These are phyloP conservation scores for Arctocebus calabarensis DNA, from an alignment of 2,797 vertebrate genomes.

Conservation along the genomic window DNA sequence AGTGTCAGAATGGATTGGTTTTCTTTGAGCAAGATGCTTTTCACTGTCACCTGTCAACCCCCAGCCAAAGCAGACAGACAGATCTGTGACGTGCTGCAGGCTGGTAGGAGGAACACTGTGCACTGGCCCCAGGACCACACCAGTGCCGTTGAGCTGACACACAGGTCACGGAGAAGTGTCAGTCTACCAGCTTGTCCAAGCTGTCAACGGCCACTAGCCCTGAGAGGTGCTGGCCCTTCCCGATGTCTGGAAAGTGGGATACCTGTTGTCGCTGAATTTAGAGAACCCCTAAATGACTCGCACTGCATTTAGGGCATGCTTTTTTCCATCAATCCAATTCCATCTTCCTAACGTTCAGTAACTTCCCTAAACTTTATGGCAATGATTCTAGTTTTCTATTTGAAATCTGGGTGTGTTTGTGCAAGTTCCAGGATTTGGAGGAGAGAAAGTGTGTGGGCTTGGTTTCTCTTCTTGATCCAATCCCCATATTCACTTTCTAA, in stretches of 20 bases:
- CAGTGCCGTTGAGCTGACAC: background rate
- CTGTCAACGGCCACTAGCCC: background rate
- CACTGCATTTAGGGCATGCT: background rate
- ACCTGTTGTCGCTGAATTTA: background rate
- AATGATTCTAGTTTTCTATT: background rate
- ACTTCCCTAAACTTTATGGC: background rate
- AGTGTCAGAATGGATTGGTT: background rate
- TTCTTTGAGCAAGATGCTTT: background rate
- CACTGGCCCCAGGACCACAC: background rate
- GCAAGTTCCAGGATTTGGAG: background rate
- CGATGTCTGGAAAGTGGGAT: background rate
- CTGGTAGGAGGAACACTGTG: too few species aligned
- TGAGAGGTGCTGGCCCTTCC: too few species aligned
- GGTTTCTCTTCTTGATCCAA: background rate
- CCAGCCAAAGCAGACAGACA: background rate
- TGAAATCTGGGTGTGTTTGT: background rate
- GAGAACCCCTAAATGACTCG: background rate
- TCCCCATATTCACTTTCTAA: background rate
- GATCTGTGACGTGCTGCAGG: background rate
- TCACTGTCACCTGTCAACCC: background rate
- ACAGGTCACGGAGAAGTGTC: fast-evolving
- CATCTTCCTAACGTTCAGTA: background rate
- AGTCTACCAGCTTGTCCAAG: background rate
- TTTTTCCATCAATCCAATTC: background rate
- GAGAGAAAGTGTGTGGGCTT: fast-evolving